These are phyloP conservation scores for Clarias magur DNA, from an alignment of 2,113 vertebrate species.

Conservation along the genomic window DNA sequence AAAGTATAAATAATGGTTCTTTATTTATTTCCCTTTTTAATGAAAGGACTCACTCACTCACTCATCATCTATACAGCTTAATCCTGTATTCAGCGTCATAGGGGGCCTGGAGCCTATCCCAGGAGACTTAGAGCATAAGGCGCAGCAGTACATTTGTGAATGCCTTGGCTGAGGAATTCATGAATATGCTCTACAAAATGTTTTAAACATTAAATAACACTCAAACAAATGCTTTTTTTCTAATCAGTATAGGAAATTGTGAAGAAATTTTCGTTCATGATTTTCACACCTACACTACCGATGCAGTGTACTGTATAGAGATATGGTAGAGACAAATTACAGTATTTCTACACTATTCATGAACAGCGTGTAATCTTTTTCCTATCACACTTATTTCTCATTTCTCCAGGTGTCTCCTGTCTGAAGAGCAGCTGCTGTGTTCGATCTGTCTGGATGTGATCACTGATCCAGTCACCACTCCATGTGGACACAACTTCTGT, in stretches of 20 bases:
- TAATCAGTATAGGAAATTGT: not conserved
- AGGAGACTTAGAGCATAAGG: too few relatives aligned
- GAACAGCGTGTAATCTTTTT: not conserved
- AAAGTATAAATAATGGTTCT: too few relatives aligned
- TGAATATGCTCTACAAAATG: not conserved
- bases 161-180: not conserved
- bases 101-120: too few relatives aligned
- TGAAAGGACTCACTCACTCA: too few relatives aligned
- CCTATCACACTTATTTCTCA: not conserved
- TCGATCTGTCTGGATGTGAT: slow-evolving; percentile 29
- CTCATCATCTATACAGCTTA: too few relatives aligned
- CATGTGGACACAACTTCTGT: too few relatives aligned
- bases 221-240: not conserved
- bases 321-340: not conserved
- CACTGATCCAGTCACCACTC: slow-evolving; percentile 22
- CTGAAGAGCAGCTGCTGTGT: not conserved
- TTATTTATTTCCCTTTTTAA: too few relatives aligned
- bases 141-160: too few relatives aligned
- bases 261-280: not conserved
- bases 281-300: not conserved
- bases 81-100: too few relatives aligned
- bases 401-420: not conserved
- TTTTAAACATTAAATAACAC: not conserved
- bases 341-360: not conserved
- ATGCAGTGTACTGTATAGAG: not conserved